A percentile compares a stretch with the other conserved stretches of the same genome.
Conservation (phyloP, 2,888 invertebrate species). For the Cheilosia vulpina region DNA sequence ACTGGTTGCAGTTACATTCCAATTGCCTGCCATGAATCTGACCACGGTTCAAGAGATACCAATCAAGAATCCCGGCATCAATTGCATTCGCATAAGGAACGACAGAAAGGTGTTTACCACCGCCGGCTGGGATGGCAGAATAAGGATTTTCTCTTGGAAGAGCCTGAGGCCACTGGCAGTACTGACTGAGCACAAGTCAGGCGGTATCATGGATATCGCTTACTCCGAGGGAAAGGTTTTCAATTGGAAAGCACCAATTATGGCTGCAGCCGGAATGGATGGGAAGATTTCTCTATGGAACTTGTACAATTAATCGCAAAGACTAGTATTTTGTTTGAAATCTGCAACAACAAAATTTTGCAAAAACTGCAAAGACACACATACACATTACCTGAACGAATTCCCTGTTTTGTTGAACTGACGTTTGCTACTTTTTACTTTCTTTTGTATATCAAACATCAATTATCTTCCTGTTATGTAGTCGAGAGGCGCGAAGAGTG, state of each 20-base stretch:
- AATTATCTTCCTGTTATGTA: background rate
- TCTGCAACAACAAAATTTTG: too few species aligned
- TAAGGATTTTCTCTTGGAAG: slow-evolving; percentile 91
- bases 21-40: slow-evolving; percentile 83
- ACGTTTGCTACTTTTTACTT: slow-evolving; percentile 16
- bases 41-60: slow-evolving; percentile 86
- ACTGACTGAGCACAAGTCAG: slow-evolving; percentile 88
- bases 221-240: slow-evolving; percentile 88
- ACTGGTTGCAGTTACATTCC: slow-evolving; percentile 80
- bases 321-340: background rate
- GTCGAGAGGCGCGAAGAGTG: background rate
- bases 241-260: slow-evolving; percentile 89
- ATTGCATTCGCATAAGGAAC: slow-evolving; percentile 87
- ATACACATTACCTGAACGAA: slow-evolving; percentile 14
- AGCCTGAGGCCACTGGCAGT: slow-evolving; percentile 89
- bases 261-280: slow-evolving; percentile 91
- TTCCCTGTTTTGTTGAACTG: slow-evolving; percentile 30
- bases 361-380: background rate
- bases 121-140: slow-evolving; percentile 91
- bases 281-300: slow-evolving; percentile 92
- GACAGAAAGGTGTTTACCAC: slow-evolving; percentile 90
- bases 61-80: slow-evolving; percentile 90
- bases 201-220: slow-evolving; percentile 89
- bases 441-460: background rate
- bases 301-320: slow-evolving; percentile 87